Evolutionary conservation across 1,140 invertebrate species (phyloP), one percentile per base, ranked within the genome.

Genomic region (Trachymyrmex cornetzi): DNA sequence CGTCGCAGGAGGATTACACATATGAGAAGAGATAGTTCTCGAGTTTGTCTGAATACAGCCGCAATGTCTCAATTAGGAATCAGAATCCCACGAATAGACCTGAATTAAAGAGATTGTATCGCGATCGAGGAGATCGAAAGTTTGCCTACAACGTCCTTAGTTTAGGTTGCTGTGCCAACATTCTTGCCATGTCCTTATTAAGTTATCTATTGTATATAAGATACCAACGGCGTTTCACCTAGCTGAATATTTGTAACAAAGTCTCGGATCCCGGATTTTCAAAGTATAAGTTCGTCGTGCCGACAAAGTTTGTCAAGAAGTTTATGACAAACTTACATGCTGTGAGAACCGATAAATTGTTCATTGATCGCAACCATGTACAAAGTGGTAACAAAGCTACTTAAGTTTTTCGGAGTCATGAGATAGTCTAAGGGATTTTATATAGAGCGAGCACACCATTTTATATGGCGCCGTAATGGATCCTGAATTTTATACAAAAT

Each of bases 11-110:
- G 3, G 63, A 66, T 64, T 48, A 38, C 7, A 9, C 6, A 38
- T 38, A 30, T 30, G 11, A 77, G 22, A 67, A 44, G 24, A 12
- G 16, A 30, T 19, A 48, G 14, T 16, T 16, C 48, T 50, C 14
- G 14, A 50, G 14, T 50, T 50, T 67, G 6, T 12, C 63, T 34
- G 67, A 61, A 82, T 44, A 61, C 24, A 22, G 6, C 7, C 24
- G 44, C 55, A 74, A 74, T 61, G 14, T 61, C 44, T 27, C 69
- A 74, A 84, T 48, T 72, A 55, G 69, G 9, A 74, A 74, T 74
- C 44, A 59, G 67, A 44, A 12, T 75, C 44, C n/a, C 19, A 19
- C 14, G 63, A 67, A 80, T 69, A 55, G 63, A 30, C 22, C 27
- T 4, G 14, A 34, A 63, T 64, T 84, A 74, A 74, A 61, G n/a